Evolutionary conservation across 2,888 invertebrate genomes (phyloP).

Genomic region (Nesidiocoris tenuis): DNA sequence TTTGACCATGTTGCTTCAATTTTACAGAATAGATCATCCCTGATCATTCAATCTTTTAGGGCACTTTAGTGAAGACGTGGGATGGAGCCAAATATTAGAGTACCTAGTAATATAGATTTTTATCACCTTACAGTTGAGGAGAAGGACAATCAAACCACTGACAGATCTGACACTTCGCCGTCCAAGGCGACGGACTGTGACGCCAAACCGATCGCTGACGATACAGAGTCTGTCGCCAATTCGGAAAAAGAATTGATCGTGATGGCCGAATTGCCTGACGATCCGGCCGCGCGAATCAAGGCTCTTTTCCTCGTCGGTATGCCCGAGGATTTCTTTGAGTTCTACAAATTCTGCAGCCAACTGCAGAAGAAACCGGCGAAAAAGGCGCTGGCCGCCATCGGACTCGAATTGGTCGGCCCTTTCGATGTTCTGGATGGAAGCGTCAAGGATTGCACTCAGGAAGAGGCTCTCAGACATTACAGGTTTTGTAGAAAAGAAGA

Average conservation of each 20-base stretch:
- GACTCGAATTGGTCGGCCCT: constrained; percentile 78
- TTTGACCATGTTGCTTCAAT: too few relatives aligned
- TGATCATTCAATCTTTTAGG: too few relatives aligned
- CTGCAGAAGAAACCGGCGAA: constrained; percentile 48
- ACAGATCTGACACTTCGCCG: not conserved
- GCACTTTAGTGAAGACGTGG: too few relatives aligned
- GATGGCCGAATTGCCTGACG: constrained; percentile 28
- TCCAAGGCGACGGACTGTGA: not conserved
- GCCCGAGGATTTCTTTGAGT: constrained; percentile 85
- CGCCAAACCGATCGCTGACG: not conserved
- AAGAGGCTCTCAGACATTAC: constrained; percentile 55
- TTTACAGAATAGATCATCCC: too few relatives aligned
- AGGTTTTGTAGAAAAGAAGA: constrained; percentile 1
- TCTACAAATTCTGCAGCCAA: constrained; percentile 72
- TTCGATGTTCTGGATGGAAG: constrained; percentile 76
- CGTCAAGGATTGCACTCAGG: constrained; percentile 57
- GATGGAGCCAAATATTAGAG: too few relatives aligned
- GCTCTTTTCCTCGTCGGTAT: constrained; percentile 78
- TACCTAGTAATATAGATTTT: too few relatives aligned
- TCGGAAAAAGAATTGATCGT: constrained; percentile 15
- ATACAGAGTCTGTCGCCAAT: not conserved
- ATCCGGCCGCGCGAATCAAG: constrained; percentile 60
- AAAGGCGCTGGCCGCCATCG: constrained; percentile 64
- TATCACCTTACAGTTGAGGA: not conserved
- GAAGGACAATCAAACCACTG: not conserved